A percentile compares a stretch with the other conserved stretches of the same genome.
Evolutionary conservation across 2,888 invertebrate genomes (phyloP).

Genomic region (Lepidochrysops patricia): DNA sequence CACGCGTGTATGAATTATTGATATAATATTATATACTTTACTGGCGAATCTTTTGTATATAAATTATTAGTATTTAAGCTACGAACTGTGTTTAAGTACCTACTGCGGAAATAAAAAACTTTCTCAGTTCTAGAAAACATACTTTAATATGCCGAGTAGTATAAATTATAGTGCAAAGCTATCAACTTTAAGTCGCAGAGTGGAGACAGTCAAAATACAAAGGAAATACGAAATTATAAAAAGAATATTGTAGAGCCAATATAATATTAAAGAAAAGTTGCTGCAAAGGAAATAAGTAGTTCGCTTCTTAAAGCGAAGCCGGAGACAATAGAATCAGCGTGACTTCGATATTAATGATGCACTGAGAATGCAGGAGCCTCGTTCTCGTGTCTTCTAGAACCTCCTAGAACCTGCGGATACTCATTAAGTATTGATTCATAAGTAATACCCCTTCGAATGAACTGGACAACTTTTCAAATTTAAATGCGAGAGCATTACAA

Average conservation of each 20-base stretch:
- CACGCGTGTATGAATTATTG: neutral
- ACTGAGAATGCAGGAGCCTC: slow-evolving; percentile 58
- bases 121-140: neutral
- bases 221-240: slow-evolving; percentile 19
- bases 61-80: no score
- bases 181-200: slow-evolving; percentile 8
- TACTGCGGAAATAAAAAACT: neutral
- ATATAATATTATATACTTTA: neutral
- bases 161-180: neutral
- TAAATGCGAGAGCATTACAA: slow-evolving; percentile 51
- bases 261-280: slow-evolving; percentile 52
- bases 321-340: slow-evolving; percentile 61
- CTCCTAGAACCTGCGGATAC: slow-evolving; percentile 58
- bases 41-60: neutral
- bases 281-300: slow-evolving; percentile 62
- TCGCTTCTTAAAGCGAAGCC: slow-evolving; percentile 53
- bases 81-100: no score
- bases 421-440: slow-evolving; percentile 74
- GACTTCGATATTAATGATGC: slow-evolving; percentile 73
- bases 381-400: slow-evolving; percentile 31
- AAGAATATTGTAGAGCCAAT: slow-evolving; percentile 31
- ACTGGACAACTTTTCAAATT: slow-evolving; percentile 62
- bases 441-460: slow-evolving; percentile 64
- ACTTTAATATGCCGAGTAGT: neutral
- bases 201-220: slow-evolving; percentile 10